Conservation (phyloP, 2,113 vertebrate species). For the Rallus limicola region DNA sequence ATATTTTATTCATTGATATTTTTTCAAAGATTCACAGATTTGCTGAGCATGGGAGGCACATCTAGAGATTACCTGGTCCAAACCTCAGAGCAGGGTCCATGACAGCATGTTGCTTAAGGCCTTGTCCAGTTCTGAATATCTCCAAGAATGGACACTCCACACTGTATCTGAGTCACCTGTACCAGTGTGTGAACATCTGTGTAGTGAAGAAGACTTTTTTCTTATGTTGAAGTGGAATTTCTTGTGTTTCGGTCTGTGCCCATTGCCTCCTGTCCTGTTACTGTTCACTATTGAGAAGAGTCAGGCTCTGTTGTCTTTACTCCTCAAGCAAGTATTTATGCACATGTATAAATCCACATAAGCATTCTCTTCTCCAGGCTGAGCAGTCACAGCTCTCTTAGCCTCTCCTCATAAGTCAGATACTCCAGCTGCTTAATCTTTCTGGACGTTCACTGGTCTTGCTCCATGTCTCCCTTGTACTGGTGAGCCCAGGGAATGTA, state of each 20-base stretch:
- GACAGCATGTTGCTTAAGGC: not conserved
- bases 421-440: not conserved
- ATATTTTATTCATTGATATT: not conserved
- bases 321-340: not conserved
- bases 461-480: not conserved
- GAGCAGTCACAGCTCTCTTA: not conserved
- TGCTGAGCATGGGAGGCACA: not conserved
- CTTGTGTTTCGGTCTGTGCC: not conserved
- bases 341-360: not conserved
- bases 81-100: not conserved
- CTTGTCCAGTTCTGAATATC: not conserved
- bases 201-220: not conserved
- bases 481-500: not conserved
- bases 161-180: not conserved
- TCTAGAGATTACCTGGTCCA: not conserved
- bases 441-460: not conserved
- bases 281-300: not conserved
- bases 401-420: not conserved
- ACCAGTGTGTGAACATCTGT: not conserved
- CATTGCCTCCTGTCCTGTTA: not conserved
- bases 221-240: not conserved
- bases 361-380: not conserved
- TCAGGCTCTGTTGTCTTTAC: not conserved
- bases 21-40: not conserved
- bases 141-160: not conserved